Evolutionary conservation across 2,888 invertebrate species (phyloP), one percentile per base, ranked within the genome.

Genomic region (Flabesymbios commensalis): DNA sequence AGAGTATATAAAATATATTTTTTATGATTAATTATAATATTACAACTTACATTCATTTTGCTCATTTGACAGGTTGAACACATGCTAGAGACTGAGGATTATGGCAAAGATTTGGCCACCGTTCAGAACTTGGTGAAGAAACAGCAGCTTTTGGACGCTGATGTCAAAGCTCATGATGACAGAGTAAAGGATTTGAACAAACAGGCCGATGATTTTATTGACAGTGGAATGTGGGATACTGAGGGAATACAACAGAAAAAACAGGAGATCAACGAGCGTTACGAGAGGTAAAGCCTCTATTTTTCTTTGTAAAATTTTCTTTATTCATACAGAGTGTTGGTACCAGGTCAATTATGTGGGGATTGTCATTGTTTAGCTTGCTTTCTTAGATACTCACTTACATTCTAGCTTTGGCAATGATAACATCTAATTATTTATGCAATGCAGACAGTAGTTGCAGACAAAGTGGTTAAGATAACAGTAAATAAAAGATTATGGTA

Each of bases 91-190:
- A 94, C 93, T 32, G 97, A 98, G 82, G 98, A 98, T 85, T 92
- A 94, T 49, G 98, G 98, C 68, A 98, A 97, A 83, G 99, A 99
- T 85, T 86, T 99, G 72, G 94, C 96, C 1, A 95, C 96, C 0
- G 98, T 98, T 29, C 98, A 99, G 86, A 98, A 99, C 84, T 87
- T 99, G 70, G 93, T 97, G 88, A 81, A 81, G 77, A 82, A 82
- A 64, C 98, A 98, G 83, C 96, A 97, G 84, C 87, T 99, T 62
- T 93, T 99, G 26, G 98, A 99, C 81, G 98, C 98, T 45, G 98
- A 99, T 82, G 95, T 99, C 76, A 72, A 74, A 76, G 95, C 97
- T 0, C 98, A 99, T 81, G 95, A 95, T 73, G 84, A 85, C 63
- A 78, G 83, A 28, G 80, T 85, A 70, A 65, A 78, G 86, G 92